Evolutionary conservation across 2,888 invertebrate species (phyloP).

Genomic region (Nomada goodeniana): DNA sequence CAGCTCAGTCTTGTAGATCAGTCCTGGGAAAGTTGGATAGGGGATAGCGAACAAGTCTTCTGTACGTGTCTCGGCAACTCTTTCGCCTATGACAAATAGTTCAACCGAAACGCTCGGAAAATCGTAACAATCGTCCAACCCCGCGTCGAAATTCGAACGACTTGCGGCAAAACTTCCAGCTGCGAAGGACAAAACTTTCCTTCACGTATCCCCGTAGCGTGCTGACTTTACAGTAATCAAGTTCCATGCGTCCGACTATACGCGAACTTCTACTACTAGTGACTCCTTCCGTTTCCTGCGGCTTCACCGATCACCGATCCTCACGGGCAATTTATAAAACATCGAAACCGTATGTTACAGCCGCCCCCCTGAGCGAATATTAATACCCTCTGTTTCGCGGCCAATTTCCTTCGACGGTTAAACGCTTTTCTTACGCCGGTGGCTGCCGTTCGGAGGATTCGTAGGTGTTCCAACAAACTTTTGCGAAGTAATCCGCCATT

Average conservation of each 20-base stretch:
- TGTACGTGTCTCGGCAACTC: too few species aligned
- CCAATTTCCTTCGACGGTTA: slow-evolving; percentile 20
- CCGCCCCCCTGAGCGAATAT: neutral
- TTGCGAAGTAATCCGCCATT: slow-evolving; percentile 78
- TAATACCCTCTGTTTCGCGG: slow-evolving; percentile 41
- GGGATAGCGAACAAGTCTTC: neutral
- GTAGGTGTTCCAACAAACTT: slow-evolving; percentile 67
- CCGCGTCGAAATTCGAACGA: neutral
- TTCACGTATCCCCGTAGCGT: neutral
- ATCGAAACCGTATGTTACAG: neutral
- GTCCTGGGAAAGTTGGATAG: neutral
- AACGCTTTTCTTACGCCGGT: slow-evolving; percentile 46
- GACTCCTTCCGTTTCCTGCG: neutral
- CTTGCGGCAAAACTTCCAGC: neutral
- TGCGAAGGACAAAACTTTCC: neutral
- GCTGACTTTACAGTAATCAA: neutral
- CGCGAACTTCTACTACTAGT: neutral
- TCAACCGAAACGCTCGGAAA: neutral
- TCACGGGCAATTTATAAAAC: neutral
- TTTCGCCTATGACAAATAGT: neutral
- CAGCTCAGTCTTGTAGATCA: neutral
- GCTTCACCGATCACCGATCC: neutral
- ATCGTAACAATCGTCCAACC: neutral
- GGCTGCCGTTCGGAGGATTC: slow-evolving; percentile 52
- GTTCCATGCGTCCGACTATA: neutral